Evolutionary conservation across 2,888 invertebrate species (phyloP), one percentile per base, ranked within the genome.

Genomic region (Zhengitettix transpicula): DNA sequence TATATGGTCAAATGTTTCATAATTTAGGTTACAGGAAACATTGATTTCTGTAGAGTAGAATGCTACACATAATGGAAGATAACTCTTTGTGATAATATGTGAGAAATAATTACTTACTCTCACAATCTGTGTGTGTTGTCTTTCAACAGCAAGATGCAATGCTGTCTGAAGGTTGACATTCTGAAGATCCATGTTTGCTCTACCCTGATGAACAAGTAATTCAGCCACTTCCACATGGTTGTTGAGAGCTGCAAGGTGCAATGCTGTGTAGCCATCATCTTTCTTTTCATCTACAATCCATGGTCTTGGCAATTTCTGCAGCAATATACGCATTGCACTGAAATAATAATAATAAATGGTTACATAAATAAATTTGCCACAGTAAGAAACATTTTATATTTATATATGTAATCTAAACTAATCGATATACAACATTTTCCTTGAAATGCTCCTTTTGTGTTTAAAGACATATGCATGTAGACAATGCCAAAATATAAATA

Each of bases 281-380:
- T 98, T 98, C 69, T 95, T 96, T 76, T 98, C 97, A 73, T 98
- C 97, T 61, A 97, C 95, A 69, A 97, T 90, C 97, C 97, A 98
- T 3, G 92, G 87, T 40, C 96, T 82, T 44, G 93, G 93, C 63
- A 96, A 80, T 76, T 96, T 96, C 58, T 89, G 85, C 68, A 97
- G 78, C 69, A 97, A 81, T 70, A 95, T 92, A 71, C 93, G 86
- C 95, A 97, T 96, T 58, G 97, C 96, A 75, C 96, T 93, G 77
- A 62, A 28, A 28, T 28, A 28, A 28, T 28, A 28, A 28, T 28
- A 7, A 28, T 5, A 28, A 28, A 7, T 28, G 28, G 28, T 28
- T 28, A 28, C 7, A 7, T 28, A 5, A 2, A 28, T 28, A 28
- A 5, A 28, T 7, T 5, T 28, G 28, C 28, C 7, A 5, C 28